Evolutionary conservation across 2,113 vertebrate genomes (phyloP).

Genomic region (Oxygymnocypris stewartii): DNA sequence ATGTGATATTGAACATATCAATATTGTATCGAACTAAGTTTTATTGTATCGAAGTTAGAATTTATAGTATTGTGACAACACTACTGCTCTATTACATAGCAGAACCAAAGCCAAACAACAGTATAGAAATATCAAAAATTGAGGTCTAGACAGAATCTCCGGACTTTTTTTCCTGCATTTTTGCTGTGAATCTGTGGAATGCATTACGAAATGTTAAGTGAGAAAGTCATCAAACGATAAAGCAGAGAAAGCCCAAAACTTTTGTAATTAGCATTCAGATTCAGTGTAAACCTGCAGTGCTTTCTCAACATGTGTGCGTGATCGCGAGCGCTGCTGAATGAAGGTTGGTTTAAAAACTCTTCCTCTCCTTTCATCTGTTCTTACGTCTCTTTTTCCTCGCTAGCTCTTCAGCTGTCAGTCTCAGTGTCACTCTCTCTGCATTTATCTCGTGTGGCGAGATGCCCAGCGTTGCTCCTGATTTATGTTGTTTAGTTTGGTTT

Average conservation of each 20-base stretch:
- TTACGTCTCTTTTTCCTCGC: constrained; percentile 48
- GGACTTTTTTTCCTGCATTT: background rate
- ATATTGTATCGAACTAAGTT: background rate
- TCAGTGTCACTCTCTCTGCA: constrained; percentile 22
- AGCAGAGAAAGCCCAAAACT: background rate
- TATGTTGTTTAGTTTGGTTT: constrained; percentile 71
- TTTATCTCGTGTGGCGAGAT: constrained; percentile 41
- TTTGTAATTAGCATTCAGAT: background rate
- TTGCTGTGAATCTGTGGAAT: background rate
- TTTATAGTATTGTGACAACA: background rate
- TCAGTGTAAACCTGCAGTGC: background rate
- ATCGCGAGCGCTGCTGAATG: too few species aligned
- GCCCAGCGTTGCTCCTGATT: constrained; percentile 56
- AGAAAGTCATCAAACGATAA: background rate
- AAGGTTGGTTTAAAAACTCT: constrained; percentile 3
- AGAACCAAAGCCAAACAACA: background rate
- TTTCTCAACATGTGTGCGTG: background rate
- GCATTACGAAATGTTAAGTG: background rate
- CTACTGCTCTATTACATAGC: background rate
- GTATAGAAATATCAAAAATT: background rate
- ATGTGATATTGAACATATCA: background rate
- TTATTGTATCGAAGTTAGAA: background rate
- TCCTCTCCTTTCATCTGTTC: background rate
- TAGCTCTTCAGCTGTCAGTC: constrained; percentile 45
- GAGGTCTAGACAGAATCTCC: background rate